A percentile compares a stretch with the other conserved stretches of the same genome.
Conservation (phyloP, 2,888 invertebrate genomes). For the Microctonus hyperodae region DNA sequence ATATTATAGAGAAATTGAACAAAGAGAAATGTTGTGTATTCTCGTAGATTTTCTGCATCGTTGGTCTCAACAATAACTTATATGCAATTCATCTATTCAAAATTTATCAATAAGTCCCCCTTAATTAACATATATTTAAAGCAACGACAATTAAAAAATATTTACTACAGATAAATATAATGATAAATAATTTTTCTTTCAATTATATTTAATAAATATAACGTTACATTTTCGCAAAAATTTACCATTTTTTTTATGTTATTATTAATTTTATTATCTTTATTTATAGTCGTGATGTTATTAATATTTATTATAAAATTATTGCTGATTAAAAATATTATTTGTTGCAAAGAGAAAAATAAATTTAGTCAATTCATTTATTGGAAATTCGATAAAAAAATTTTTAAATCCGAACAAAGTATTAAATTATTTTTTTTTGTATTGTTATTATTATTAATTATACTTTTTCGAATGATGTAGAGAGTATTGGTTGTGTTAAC, state of each 20-base stretch:
- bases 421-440: not conserved
- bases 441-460: not conserved
- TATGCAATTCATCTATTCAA: not conserved
- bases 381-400: no score
- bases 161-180: no score
- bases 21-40: slow-evolving; percentile 5
- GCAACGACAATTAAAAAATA: no score
- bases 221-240: no score
- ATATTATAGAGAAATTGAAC: not conserved
- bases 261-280: not conserved
- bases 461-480: not conserved
- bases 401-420: not conserved
- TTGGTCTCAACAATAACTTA: not conserved
- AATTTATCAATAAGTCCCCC: not conserved
- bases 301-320: not conserved
- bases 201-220: not conserved
- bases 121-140: not conserved
- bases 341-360: not conserved
- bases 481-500: not conserved
- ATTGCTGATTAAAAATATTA: not conserved
- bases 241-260: not conserved
- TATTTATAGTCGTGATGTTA: not conserved
- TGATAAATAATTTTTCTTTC: not conserved
- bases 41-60: not conserved
- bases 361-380: no score